Evolutionary conservation across 1,140 invertebrate species (phyloP), one percentile per base, ranked within the genome.

Genomic region (Manduca sexta): DNA sequence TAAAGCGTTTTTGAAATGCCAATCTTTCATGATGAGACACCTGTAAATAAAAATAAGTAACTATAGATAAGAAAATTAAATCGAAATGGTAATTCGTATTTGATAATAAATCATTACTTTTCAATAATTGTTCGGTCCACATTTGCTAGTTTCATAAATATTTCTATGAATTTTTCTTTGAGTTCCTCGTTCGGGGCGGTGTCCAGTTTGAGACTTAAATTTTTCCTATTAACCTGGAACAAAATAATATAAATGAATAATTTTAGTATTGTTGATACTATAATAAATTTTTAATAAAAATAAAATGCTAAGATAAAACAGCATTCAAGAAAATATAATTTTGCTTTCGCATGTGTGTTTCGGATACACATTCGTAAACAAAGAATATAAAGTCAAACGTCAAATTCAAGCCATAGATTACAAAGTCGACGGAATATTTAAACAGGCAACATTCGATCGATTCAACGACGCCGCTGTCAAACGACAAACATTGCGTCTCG

Each of bases 401-500:
- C 21, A 26, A 8, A 26, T 26, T 26, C 21, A 26, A 26, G 21
- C 0, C 4, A 26, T 8, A 26, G 21, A 26, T 26, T 26, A 26
- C 21, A 26, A 26, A 26, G n/a, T n/a, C n/a, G n/a, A n/a, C 21
- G 4, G 8, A 26, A 26, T 37, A 43, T 35, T 49, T 37, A 4
- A 11, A 12, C 44, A 56, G 56, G 51, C 45, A 60, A 52, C 46
- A 48, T 55, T 60, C 60, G 59, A 79, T 76, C 68, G 74, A 79
- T 74, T 72, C 53, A 56, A 42, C 67, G 69, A 69, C 72, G 78
- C 74, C 65, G 67, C 74, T 82, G 78, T 82, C 78, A 82, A 81
- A 79, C 66, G 78, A 80, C 75, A 82, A 81, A 79, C 69, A 68
- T 63, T 72, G 54, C 46, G 29, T 57, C 45, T 59, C 62, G 58